Evolutionary conservation across 2,888 invertebrate species (phyloP), one percentile per base, ranked within the genome.

Genomic region (Pyrgus malvae): DNA sequence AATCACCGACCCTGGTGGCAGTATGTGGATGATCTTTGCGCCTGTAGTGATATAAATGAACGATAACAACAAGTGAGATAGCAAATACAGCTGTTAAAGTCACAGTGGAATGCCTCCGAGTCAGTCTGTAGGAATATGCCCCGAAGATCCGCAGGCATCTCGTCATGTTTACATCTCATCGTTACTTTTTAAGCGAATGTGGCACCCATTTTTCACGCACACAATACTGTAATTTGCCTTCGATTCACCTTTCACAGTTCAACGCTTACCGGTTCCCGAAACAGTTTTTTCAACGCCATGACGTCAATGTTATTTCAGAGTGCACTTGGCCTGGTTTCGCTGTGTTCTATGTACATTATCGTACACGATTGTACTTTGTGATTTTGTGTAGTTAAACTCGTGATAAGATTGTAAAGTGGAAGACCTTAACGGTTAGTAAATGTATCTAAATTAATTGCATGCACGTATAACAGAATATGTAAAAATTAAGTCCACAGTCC

Each of bases 121-220:
- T 78, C 58, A 87, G 66, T 59, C 88, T 77, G 74, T 79, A 85
- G 56, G 83, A 81, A 70, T 88, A 90, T 41, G 87, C 86, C 56
- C 86, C 79, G 66, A 77, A 84, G 69, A 88, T 79, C 62, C 81
- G 76, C 61, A 85, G 65, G 69, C 89, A 90, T 81, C 72, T 79
- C 77, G 76, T 71, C 88, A 90, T 90, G 64, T 76, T 84, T 68
- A 68, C 2, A 54, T 38, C 38, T 46, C 53, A 54, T 54, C 23
- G 38, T 53, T 38, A 31, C 17, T 38, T 14, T 31, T 38, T 38
- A 16, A 29, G 19, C 11, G 21, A 38, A 40, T 23, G 35, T 25
- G 4, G 16, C 29, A 29, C 23, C 31, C 37, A 45, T 45, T 9
- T 14, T 53, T 27, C 14, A 38, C 23, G 16, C 27, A 14, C 16